phyloP scores from a whole-genome alignment of 2,797 vertebrate genomes.

The Tarsius wallacei region DNA sequence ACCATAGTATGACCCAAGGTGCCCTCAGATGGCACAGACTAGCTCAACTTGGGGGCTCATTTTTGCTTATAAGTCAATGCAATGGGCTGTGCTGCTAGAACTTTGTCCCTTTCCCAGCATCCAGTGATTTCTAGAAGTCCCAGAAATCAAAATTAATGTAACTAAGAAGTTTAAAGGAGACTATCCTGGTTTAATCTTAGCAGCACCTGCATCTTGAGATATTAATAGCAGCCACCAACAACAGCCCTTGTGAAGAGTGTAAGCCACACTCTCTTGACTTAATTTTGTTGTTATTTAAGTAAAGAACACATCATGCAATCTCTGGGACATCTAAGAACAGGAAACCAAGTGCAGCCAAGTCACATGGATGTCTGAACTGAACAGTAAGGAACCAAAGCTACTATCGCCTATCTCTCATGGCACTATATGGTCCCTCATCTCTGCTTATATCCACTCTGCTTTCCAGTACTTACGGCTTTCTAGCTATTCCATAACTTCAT shows the following conservation, averaged over 20 bases:
- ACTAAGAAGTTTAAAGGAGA: slow-evolving; percentile 89
- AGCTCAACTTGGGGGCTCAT: slow-evolving; percentile 88
- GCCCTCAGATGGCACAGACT: slow-evolving; percentile 86
- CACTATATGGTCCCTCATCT: not conserved
- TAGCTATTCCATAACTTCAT: not conserved
- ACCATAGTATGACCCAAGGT: slow-evolving; percentile 86
- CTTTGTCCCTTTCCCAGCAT: slow-evolving; percentile 88
- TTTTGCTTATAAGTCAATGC: slow-evolving; percentile 87
- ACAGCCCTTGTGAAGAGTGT: slow-evolving; percentile 78
- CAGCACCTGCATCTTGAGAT: slow-evolving; percentile 88
- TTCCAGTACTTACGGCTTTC: not conserved
- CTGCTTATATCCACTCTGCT: not conserved
- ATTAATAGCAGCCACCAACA: slow-evolving; percentile 85
- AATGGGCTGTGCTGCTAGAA: slow-evolving; percentile 84
- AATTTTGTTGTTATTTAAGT: slow-evolving; percentile 25
- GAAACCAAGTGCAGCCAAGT: slow-evolving; percentile 31
- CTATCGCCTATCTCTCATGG: not conserved
- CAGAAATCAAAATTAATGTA: slow-evolving; percentile 89
- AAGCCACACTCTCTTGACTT: not conserved
- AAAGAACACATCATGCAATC: not conserved
- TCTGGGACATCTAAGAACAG: not conserved
- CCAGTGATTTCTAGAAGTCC: slow-evolving; percentile 88
- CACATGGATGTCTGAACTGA: not conserved
- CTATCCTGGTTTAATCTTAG: slow-evolving; percentile 89
- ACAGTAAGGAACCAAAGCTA: not conserved